Evolutionary conservation across 2,888 invertebrate genomes (phyloP).

Genomic region (Sphaeridia pumilis): DNA sequence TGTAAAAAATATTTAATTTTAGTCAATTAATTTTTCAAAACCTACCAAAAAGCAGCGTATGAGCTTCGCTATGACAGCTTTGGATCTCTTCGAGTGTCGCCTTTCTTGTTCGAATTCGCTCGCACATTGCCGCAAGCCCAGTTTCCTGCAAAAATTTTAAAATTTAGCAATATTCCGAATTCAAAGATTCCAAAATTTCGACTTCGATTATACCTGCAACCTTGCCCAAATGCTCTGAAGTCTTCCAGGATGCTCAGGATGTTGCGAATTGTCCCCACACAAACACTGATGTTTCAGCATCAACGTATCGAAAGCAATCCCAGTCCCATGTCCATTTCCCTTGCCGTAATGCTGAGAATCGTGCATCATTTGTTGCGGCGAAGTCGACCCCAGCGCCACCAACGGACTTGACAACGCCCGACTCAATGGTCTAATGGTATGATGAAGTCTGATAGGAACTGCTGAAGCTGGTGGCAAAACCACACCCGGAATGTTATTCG

Average conservation of each 20-base stretch:
- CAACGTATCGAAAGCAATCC: constrained; percentile 85
- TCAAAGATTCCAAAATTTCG: too few relatives aligned
- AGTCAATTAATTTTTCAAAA: too few relatives aligned
- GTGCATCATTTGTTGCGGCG: constrained; percentile 35
- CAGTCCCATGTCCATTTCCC: constrained; percentile 39
- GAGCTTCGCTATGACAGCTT: constrained; percentile 81
- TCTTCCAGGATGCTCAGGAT: constrained; percentile 91
- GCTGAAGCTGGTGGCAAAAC: constrained; percentile 35
- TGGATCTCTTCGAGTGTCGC: constrained; percentile 89
- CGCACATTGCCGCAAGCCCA: constrained; percentile 75
- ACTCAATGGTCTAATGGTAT: constrained; percentile 54
- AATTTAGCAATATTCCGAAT: too few relatives aligned
- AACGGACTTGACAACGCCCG: constrained; percentile 75
- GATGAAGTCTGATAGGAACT: constrained; percentile 38
- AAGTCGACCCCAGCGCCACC: constrained; percentile 52
- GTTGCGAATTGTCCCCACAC: constrained; percentile 86
- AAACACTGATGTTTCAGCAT: constrained; percentile 96
- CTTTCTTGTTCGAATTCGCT: constrained; percentile 75
- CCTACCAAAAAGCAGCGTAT: constrained; percentile 73
- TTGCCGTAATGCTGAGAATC: constrained; percentile 29
- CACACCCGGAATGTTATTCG: constrained; percentile 21
- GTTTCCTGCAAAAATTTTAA: too few relatives aligned
- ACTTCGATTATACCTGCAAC: too few relatives aligned
- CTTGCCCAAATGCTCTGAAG: constrained; percentile 96
- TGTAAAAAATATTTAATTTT: too few relatives aligned